Percentiles rank a stretch among this genome's conserved stretches.
Evolutionary conservation across 2,113 vertebrate species (phyloP).

Genomic region (Otis tarda): DNA sequence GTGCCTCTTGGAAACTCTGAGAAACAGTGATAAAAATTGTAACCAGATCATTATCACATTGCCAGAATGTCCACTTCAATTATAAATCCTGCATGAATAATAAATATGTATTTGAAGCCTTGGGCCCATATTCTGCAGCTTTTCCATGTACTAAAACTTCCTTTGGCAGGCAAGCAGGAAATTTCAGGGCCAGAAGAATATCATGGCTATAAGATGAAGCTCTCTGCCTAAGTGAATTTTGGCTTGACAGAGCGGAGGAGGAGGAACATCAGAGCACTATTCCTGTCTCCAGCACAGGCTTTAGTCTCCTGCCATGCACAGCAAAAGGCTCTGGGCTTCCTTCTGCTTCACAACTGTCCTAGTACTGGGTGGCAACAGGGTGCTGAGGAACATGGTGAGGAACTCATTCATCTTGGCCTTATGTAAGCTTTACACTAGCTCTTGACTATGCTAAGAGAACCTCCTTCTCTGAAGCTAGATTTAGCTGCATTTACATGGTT

Average conservation of each 20-base stretch:
- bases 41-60: slow-evolving; percentile 28
- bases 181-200: not conserved
- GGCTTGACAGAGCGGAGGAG: not conserved
- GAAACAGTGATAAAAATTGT: slow-evolving; percentile 27
- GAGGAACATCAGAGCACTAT: not conserved
- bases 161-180: slow-evolving; percentile 1
- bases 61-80: slow-evolving; percentile 29
- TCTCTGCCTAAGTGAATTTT: not conserved
- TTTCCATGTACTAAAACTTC: not conserved
- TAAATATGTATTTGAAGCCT: not conserved
- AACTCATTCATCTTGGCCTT: not conserved
- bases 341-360: not conserved
- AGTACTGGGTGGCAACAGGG: not conserved
- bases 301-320: not conserved
- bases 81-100: slow-evolving; percentile 19
- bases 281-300: not conserved
- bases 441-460: not conserved
- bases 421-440: not conserved
- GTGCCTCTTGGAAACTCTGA: not conserved
- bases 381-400: not conserved
- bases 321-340: not conserved
- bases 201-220: not conserved
- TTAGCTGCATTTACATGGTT: not conserved
- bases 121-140: not conserved
- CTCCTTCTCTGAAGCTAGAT: not conserved